Conservation (phyloP, 1,140 invertebrate species). For the Drosophila athabasca region DNA sequence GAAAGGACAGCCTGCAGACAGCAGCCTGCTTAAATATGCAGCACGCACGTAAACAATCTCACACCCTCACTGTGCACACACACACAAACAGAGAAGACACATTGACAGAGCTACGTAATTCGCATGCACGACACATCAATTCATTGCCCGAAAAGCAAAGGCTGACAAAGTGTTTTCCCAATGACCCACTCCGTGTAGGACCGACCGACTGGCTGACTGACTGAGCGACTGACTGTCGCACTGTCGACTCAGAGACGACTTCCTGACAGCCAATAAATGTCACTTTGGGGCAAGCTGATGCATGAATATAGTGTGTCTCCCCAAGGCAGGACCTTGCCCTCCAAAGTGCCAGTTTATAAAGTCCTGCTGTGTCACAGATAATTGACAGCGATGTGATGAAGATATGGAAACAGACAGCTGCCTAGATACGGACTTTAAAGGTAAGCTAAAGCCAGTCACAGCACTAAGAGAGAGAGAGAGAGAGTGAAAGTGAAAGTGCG, state of each 20-base stretch:
- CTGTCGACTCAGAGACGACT: conserved; percentile 16
- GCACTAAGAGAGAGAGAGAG: no score
- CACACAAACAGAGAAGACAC: background rate
- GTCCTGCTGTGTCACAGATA: conserved; percentile 71
- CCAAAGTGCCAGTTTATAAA: conserved; percentile 72
- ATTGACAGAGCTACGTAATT: conserved; percentile 41
- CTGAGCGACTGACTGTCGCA: conserved; percentile 34
- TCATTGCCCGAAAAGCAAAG: conserved; percentile 55
- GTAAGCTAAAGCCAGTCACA: conserved; percentile 5
- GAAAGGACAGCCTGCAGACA: conserved; percentile 11
- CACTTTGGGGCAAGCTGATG: conserved; percentile 64
- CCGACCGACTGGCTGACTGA: conserved; percentile 4
- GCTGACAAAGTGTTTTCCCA: conserved; percentile 58
- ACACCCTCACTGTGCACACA: no score
- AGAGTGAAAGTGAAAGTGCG: conserved; percentile 11
- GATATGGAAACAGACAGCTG: conserved; percentile 61
- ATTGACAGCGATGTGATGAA: conserved; percentile 70
- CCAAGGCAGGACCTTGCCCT: conserved; percentile 39
- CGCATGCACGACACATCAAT: conserved; percentile 70
- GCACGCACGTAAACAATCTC: conserved; percentile 1
- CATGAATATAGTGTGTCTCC: conserved; percentile 43
- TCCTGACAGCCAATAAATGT: conserved; percentile 76
- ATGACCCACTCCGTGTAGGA: conserved; percentile 19
- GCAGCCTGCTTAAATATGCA: background rate
- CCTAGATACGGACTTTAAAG: conserved; percentile 44